phyloP scores from a whole-genome alignment of 2,888 invertebrate genomes.

The Amphimallon solstitiale region DNA sequence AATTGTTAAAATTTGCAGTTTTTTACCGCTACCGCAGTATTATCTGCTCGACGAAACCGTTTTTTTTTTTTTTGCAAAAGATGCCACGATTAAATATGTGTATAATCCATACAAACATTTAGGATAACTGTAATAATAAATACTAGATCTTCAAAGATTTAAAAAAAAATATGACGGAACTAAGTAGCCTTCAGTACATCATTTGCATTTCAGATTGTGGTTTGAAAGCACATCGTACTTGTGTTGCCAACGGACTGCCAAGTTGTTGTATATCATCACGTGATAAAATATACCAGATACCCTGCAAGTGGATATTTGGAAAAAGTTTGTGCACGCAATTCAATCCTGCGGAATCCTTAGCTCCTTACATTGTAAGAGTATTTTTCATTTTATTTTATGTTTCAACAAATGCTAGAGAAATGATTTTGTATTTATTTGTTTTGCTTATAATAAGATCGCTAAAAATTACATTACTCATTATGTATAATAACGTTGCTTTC shows the following conservation, averaged over 20 bases:
- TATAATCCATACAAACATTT: too few species aligned
- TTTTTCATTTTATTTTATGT: background rate
- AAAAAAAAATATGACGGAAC: background rate
- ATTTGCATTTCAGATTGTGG: constrained; percentile 69
- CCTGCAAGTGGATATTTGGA: constrained; percentile 68
- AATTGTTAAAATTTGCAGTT: constrained; percentile 1
- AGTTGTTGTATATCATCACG: constrained; percentile 67
- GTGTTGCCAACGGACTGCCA: constrained; percentile 72
- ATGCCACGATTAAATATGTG: too few species aligned
- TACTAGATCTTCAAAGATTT: too few species aligned
- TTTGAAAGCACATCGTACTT: constrained; percentile 75
- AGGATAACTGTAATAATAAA: too few species aligned
- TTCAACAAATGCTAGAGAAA: background rate
- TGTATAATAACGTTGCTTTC: too few species aligned
- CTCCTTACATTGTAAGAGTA: constrained; percentile 67
- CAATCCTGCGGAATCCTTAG: constrained; percentile 66
- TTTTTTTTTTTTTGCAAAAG: background rate
- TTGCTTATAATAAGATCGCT: too few species aligned
- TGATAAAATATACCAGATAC: constrained; percentile 48
- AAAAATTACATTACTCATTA: too few species aligned
- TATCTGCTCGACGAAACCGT: background rate
- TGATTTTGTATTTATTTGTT: too few species aligned
- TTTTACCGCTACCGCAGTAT: background rate
- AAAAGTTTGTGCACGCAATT: constrained; percentile 72
- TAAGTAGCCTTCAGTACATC: constrained; percentile 38